These are phyloP conservation scores for Tillus elongatus DNA, from an alignment of 2,888 invertebrate species.

Conservation along the genomic window DNA sequence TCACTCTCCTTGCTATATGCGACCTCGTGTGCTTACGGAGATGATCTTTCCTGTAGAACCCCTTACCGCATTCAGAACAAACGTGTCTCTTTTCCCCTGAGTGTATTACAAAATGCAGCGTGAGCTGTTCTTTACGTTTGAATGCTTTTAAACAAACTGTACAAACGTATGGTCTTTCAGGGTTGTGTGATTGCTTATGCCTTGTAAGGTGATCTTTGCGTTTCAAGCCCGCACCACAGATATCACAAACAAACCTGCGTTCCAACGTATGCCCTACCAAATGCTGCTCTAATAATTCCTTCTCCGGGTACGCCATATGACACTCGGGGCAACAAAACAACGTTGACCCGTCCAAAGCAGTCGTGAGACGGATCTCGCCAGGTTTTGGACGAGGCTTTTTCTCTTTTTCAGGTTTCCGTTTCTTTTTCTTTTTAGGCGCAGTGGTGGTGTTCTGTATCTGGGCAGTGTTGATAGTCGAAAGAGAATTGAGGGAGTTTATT, in stretches of 20 bases:
- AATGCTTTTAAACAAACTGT: constrained; percentile 63
- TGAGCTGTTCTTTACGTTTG: constrained; percentile 64
- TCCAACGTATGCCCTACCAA: constrained; percentile 71
- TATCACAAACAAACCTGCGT: constrained; percentile 66
- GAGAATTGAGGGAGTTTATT: not conserved
- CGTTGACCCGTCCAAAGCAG: constrained; percentile 64
- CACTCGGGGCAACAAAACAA: constrained; percentile 74
- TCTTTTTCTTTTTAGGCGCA: constrained; percentile 60
- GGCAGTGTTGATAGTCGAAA: constrained; percentile 21
- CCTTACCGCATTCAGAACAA: constrained; percentile 68
- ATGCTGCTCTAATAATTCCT: constrained; percentile 69
- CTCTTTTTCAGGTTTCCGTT: constrained; percentile 71
- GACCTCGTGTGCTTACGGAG: constrained; percentile 70
- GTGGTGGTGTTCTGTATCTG: not conserved
- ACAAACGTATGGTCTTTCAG: constrained; percentile 71
- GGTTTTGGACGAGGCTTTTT: constrained; percentile 72
- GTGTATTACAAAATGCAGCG: constrained; percentile 75
- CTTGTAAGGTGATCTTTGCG: constrained; percentile 70
- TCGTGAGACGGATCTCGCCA: constrained; percentile 67
- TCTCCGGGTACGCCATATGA: constrained; percentile 72
- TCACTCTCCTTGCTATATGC: constrained; percentile 65
- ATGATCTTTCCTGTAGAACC: constrained; percentile 73
- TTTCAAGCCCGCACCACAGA: constrained; percentile 68
- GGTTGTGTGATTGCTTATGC: constrained; percentile 72
- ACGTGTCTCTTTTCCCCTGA: constrained; percentile 76